These are phyloP conservation scores for Syrphus vitripennis DNA, from an alignment of 2,888 invertebrate genomes.

Conservation along the genomic window DNA sequence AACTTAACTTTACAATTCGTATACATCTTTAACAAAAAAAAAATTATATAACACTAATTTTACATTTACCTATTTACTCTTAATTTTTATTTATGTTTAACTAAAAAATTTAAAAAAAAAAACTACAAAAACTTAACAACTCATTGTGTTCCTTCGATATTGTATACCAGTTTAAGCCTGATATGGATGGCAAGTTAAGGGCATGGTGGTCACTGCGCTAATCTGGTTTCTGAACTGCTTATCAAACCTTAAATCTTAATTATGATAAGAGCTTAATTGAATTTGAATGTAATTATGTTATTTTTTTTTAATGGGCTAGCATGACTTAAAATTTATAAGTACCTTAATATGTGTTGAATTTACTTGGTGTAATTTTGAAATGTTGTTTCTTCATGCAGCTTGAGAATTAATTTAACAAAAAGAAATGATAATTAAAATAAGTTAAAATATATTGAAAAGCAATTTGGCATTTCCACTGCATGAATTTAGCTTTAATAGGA, in stretches of 20 bases:
- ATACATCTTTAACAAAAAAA: not conserved
- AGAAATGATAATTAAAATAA: not conserved
- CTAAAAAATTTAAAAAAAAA: not conserved
- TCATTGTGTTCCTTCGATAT: not conserved
- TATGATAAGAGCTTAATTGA: not conserved
- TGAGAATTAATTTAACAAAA: not conserved
- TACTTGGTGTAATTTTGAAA: not conserved
- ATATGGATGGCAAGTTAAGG: not conserved
- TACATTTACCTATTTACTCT: constrained; percentile 20
- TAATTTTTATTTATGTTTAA: not conserved
- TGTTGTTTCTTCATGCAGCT: not conserved
- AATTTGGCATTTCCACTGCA: not conserved
- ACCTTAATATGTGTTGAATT: not conserved
- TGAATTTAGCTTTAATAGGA: not conserved
- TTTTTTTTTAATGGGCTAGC: constrained; percentile 39
- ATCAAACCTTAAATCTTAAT: not conserved
- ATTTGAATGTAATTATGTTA: constrained; percentile 39
- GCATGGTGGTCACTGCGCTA: not conserved
- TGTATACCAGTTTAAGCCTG: not conserved
- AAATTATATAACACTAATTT: constrained; percentile 7
- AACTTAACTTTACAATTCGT: constrained; percentile 39
- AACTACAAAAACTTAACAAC: not conserved
- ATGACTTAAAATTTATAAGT: constrained; percentile 26
- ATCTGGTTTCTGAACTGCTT: not conserved
- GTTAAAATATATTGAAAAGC: not conserved